Percentiles rank a stretch among this genome's conserved stretches.
Evolutionary conservation across 2,888 invertebrate genomes (phyloP).

Genomic region (Agrochola circellaris): DNA sequence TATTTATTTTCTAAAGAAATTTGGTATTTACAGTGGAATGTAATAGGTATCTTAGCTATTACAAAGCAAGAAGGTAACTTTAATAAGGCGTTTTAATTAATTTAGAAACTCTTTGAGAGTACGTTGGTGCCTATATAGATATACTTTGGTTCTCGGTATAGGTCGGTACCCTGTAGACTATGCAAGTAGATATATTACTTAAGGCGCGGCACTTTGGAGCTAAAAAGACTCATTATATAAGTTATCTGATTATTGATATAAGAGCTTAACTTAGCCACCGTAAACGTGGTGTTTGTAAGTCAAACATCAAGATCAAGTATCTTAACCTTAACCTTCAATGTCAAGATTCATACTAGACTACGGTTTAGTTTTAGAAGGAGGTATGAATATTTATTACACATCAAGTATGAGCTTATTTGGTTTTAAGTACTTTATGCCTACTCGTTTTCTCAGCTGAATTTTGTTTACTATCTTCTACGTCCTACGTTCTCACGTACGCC

Average conservation of each 20-base stretch:
- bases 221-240: slow-evolving; percentile 38
- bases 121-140: neutral
- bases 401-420: neutral
- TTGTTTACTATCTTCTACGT: slow-evolving; percentile 17
- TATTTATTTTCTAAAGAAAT: slow-evolving; percentile 2
- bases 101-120: slow-evolving; percentile 18
- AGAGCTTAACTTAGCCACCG: neutral
- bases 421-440: neutral
- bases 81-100: slow-evolving; percentile 26
- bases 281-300: slow-evolving; percentile 8
- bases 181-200: slow-evolving; percentile 1
- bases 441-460: neutral
- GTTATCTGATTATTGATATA: slow-evolving; percentile 23
- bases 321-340: slow-evolving; percentile 20
- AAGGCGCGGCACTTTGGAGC: slow-evolving; percentile 18
- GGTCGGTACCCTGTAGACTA: too few species aligned
- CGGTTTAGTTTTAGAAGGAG: neutral
- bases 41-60: slow-evolving; percentile 17
- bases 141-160: neutral
- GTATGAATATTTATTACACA: slow-evolving; percentile 7
- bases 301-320: slow-evolving; percentile 30
- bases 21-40: slow-evolving; percentile 4
- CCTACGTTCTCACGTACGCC: slow-evolving; percentile 13
- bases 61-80: neutral
- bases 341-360: slow-evolving; percentile 21